A percentile compares a stretch with the other conserved stretches of the same genome.
phyloP scores from a whole-genome alignment of 1,140 invertebrate genomes.

The Meloidogyne floridensis region DNA sequence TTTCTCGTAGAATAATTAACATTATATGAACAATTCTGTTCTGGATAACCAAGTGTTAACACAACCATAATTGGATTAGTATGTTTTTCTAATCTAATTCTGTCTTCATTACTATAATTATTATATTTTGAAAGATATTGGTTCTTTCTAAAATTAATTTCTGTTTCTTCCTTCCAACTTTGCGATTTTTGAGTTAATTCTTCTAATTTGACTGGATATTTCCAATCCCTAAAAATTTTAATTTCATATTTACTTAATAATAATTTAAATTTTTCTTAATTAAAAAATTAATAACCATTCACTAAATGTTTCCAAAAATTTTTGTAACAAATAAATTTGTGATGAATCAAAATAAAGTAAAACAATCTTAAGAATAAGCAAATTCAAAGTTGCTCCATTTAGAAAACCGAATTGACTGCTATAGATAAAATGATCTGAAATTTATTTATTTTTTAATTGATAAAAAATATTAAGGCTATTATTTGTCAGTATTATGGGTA shows the following conservation, averaged over 20 bases:
- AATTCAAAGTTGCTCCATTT: neutral
- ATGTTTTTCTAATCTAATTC: slow-evolving; percentile 9
- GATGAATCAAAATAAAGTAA: slow-evolving; percentile 21
- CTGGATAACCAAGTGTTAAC: slow-evolving; percentile 6
- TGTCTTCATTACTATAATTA: neutral
- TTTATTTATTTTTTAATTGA: too few relatives aligned
- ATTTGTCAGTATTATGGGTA: too few relatives aligned
- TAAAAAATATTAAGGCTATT: too few relatives aligned
- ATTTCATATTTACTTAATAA: too few relatives aligned
- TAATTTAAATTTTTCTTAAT: neutral
- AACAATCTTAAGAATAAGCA: slow-evolving; percentile 10
- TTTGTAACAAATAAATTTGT: slow-evolving; percentile 12
- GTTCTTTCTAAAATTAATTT: neutral
- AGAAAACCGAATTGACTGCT: slow-evolving; percentile 13
- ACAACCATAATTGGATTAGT: neutral
- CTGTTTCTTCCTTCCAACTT: neutral
- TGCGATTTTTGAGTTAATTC: neutral
- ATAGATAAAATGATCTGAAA: slow-evolving; percentile 24
- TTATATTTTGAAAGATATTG: neutral
- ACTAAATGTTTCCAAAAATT: slow-evolving; percentile 9
- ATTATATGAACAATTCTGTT: neutral
- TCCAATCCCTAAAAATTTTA: slow-evolving; percentile 15
- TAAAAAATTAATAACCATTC: slow-evolving; percentile 13
- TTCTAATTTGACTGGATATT: slow-evolving; percentile 13
- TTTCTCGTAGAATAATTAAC: slow-evolving; percentile 18